A percentile compares a stretch with the other conserved stretches of the same genome.
phyloP scores from a whole-genome alignment of 1,140 invertebrate genomes.

The Calosoma granatense region DNA sequence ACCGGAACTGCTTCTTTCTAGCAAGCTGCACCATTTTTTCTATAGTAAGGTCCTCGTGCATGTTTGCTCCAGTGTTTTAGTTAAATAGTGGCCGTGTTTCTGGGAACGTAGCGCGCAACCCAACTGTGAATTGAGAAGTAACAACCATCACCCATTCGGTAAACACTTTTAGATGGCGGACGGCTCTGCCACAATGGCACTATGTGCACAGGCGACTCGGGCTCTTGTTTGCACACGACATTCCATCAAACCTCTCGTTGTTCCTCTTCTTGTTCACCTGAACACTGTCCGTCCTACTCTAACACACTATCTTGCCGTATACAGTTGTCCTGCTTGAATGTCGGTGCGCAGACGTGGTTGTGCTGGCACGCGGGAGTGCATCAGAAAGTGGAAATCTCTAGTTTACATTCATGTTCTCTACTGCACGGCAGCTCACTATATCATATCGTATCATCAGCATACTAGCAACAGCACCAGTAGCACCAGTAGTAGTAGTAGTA shows the following conservation, averaged over 20 bases:
- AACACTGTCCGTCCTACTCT: neutral
- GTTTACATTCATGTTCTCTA: neutral
- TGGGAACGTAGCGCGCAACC: neutral
- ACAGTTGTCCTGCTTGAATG: neutral
- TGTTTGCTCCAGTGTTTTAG: slow-evolving; percentile 5
- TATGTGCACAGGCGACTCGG: neutral
- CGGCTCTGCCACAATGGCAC: slow-evolving; percentile 2
- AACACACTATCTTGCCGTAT: neutral
- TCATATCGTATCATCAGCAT: too few relatives aligned
- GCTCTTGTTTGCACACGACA: slow-evolving; percentile 1
- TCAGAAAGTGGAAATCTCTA: neutral
- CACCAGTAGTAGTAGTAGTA: too few relatives aligned
- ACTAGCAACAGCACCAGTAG: too few relatives aligned
- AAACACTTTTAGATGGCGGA: slow-evolving; percentile 7
- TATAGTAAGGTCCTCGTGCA: too few relatives aligned
- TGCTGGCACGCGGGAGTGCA: neutral
- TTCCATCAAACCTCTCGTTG: slow-evolving; percentile 3
- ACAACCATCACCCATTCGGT: neutral
- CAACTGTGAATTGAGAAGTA: neutral
- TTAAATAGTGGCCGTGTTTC: neutral
- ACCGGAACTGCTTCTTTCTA: too few relatives aligned
- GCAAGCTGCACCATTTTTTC: too few relatives aligned
- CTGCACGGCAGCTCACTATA: too few relatives aligned
- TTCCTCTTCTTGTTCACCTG: neutral
- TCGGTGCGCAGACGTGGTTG: neutral